Evolutionary conservation across 1,140 invertebrate genomes (phyloP), one percentile per base, ranked within the genome.

Genomic region (Lepidostoma basale): DNA sequence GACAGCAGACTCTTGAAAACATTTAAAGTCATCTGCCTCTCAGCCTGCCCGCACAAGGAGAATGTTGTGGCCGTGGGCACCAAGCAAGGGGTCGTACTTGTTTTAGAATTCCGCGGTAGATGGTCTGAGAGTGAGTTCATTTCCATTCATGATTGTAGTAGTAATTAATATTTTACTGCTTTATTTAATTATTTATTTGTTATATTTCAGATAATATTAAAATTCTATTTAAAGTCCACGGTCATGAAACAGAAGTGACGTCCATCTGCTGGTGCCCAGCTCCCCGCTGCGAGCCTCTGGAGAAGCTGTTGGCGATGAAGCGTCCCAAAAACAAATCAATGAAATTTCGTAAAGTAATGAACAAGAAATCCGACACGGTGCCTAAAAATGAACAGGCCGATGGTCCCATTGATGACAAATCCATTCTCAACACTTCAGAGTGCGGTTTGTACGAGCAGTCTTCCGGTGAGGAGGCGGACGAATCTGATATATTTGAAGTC

Each of bases 221-320:
- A 65, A 73, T 90, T 44, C 64, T 88, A 16, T 88, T 89, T 62
- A 88, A 87, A 81, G 77, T 92, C 3, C 83, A 88, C 74, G 87
- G 87, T 5, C 90, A 93, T 76, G 87, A 92, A 77, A 83, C 85
- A n/a, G 87, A 90, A 73, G 84, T 93, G 42, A 76, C 87, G 5
- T 88, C 86, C 69, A 69, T 93, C 22, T 85, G 87, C 26, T 93
- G 91, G 91, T 92, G 90, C 81, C 91, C 91, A 10, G 76, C 80
- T 18, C 76, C 84, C 30, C 39, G 42, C 12, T 65, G 62, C 42
- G 62, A 62, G 39, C 63, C 67, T 20, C 45, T 72, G 26, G 70
- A 65, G 14, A 62, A 70, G 3, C 9, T 44, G 26, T n/a, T 66
- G 6, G 33, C 64, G 4, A 30, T 36, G 9, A 66, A 66, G 47